Evolutionary conservation across 92 coral and sea anemone species (phyloP).

Genomic region (Zoanthus sociatus): DNA sequence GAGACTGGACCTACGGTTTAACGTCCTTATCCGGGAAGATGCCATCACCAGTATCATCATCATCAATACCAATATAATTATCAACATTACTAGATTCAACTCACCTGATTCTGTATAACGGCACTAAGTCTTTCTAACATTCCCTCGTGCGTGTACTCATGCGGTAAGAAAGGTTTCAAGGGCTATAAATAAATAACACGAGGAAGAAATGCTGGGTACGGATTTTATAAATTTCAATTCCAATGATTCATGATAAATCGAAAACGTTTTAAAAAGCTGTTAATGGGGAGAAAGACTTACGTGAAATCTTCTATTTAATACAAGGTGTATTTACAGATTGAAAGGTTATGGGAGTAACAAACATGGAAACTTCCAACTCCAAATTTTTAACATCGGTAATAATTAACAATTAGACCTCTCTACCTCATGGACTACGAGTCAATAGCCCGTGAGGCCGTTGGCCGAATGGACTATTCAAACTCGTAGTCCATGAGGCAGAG

Average conservation of each 20-base stretch:
- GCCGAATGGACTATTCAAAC: too few species aligned
- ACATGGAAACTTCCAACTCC: neutral
- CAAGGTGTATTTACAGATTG: neutral
- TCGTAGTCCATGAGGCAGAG: too few species aligned
- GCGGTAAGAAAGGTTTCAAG: constrained; percentile 77
- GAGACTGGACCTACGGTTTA: too few species aligned
- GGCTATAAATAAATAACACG: neutral
- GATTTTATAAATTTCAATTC: neutral
- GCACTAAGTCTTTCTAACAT: constrained; percentile 94
- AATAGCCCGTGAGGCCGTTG: too few species aligned
- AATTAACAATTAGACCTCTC: too few species aligned
- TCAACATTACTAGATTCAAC: neutral
- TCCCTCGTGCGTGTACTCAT: constrained; percentile 95
- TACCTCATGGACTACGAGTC: too few species aligned
- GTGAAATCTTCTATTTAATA: too few species aligned
- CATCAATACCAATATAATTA: neutral
- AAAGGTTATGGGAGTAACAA: neutral
- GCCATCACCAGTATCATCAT: too few species aligned
- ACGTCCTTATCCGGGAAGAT: too few species aligned
- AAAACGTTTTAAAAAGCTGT: neutral
- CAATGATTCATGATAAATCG: neutral
- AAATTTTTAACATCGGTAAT: neutral
- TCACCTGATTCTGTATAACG: constrained; percentile 65
- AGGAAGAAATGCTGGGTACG: neutral
- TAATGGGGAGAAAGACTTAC: too few species aligned